Percentiles rank a stretch among this genome's conserved stretches.
Conservation (phyloP, 2,113 vertebrate species). For the Ameiurus melas region DNA sequence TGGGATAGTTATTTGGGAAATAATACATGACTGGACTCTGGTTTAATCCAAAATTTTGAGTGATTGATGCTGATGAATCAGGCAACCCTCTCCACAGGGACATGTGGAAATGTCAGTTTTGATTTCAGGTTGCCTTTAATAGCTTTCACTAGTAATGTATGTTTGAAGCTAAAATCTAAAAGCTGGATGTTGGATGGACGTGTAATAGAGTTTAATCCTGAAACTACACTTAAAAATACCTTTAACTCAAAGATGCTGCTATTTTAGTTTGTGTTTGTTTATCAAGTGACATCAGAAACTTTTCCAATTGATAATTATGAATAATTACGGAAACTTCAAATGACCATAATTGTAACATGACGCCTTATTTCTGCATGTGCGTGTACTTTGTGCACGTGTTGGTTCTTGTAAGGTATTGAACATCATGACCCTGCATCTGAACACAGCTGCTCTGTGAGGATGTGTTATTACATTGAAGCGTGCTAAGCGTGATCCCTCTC, state of each 20-base stretch:
- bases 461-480: neutral
- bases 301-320: neutral
- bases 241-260: neutral
- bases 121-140: neutral
- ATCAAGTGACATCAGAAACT: neutral
- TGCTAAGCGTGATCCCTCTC: neutral
- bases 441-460: neutral
- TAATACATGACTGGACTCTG: neutral
- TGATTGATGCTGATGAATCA: neutral
- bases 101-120: neutral
- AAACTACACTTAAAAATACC: neutral
- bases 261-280: neutral
- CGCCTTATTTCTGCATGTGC: neutral
- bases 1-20: neutral
- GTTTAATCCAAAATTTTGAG: neutral
- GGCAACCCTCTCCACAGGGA: neutral
- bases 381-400: neutral
- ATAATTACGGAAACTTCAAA: neutral
- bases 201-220: neutral
- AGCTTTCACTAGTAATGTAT: neutral
- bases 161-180: neutral
- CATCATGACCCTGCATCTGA: constrained; percentile 15
- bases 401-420: neutral
- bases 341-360: neutral
- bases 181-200: neutral